Percentiles rank a stretch among this genome's conserved stretches.
Evolutionary conservation across 2,113 vertebrate genomes (phyloP).

Genomic region (Vulpes ferrilata): DNA sequence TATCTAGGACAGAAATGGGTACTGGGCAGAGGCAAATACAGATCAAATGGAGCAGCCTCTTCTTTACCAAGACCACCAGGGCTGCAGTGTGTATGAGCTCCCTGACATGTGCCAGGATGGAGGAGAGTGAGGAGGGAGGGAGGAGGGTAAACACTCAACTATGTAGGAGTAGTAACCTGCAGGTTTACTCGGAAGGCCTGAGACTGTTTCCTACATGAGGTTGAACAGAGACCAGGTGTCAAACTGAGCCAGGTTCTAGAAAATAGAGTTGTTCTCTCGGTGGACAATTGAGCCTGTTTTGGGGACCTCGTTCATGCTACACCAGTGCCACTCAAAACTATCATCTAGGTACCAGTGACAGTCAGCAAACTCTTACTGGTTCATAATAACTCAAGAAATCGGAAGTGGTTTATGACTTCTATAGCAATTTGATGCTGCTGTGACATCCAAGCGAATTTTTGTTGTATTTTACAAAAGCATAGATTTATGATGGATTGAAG

Average conservation of each 20-base stretch:
- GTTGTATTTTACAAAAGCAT: conserved; percentile 14
- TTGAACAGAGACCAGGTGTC: neutral
- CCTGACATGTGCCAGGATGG: neutral
- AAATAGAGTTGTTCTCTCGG: neutral
- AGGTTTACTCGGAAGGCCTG: neutral
- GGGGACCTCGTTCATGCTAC: neutral
- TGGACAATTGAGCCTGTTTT: neutral
- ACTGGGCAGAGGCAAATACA: neutral
- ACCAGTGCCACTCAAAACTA: neutral
- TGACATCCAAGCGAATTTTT: neutral
- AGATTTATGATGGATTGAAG: neutral
- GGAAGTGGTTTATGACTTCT: neutral
- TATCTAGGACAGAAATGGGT: no score
- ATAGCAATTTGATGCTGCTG: neutral
- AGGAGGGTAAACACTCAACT: rapidly evolving
- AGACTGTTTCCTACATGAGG: neutral
- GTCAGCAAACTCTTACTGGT: neutral
- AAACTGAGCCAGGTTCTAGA: neutral
- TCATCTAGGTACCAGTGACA: neutral
- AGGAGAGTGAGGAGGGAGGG: no score
- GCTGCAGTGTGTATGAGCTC: neutral
- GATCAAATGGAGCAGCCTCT: neutral
- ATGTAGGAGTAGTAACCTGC: neutral
- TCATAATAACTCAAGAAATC: neutral
- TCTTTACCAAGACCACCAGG: rapidly evolving